A percentile compares a stretch with the other conserved stretches of the same genome.
These are phyloP conservation scores for Microcebus jonahi DNA, from an alignment of 2,113 vertebrate genomes.

Conservation along the genomic window DNA sequence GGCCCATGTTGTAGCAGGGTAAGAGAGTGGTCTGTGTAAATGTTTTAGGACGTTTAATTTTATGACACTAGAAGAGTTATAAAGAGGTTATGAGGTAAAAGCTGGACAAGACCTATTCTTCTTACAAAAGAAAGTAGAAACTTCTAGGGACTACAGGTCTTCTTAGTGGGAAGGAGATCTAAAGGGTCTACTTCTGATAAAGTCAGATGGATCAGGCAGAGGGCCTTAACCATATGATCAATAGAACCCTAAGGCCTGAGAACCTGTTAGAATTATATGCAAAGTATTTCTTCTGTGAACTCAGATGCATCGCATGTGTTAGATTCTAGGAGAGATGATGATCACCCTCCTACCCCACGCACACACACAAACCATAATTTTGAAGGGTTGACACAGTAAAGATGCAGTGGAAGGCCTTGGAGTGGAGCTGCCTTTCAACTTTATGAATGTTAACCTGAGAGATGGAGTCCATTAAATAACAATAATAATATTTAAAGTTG, in stretches of 20 bases:
- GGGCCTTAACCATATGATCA: not conserved
- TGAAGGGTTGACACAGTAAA: not conserved
- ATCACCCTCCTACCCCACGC: not conserved
- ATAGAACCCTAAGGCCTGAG: not conserved
- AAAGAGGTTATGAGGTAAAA: not conserved
- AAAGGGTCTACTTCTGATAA: not conserved
- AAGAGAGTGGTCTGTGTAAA: not conserved
- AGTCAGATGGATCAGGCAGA: not conserved
- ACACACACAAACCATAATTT: not conserved
- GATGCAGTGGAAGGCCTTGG: not conserved
- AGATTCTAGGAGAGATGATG: not conserved
- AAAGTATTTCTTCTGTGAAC: not conserved
- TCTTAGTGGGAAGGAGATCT: not conserved
- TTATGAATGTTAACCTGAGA: not conserved
- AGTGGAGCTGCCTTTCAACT: not conserved
- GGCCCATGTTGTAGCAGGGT: not conserved
- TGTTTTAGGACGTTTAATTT: slow-evolving; percentile 1
- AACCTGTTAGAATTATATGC: not conserved
- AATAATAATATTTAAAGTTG: not conserved
- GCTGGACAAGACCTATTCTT: not conserved
- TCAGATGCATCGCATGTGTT: not conserved
- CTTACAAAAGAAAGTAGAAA: slow-evolving; percentile 31
- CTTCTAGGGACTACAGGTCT: not conserved
- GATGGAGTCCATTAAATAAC: not conserved
- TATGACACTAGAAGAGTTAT: not conserved